Conservation (phyloP, 2,888 invertebrate genomes). For the Platycnemis pennipes region DNA sequence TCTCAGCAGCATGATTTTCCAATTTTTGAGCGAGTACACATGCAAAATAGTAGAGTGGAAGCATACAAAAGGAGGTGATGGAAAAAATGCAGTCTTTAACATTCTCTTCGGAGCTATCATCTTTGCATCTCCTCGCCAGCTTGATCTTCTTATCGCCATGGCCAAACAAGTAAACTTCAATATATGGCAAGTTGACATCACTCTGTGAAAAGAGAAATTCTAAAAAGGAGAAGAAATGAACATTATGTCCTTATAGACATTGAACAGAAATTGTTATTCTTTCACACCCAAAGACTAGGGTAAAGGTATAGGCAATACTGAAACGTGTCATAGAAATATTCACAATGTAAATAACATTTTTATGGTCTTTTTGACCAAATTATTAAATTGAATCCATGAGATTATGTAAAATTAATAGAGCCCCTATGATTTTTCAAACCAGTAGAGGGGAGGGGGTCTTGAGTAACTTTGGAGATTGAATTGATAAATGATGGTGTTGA, state of each 20-base stretch:
- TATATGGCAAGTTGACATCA: background rate
- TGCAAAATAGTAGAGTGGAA: slow-evolving; percentile 45
- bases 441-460: too few species aligned
- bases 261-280: background rate
- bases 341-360: too few species aligned
- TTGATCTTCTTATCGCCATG: background rate
- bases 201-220: slow-evolving; percentile 4
- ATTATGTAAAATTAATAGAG: too few species aligned
- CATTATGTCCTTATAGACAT: background rate
- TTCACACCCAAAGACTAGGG: background rate
- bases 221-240: slow-evolving; percentile 16
- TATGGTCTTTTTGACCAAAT: too few species aligned
- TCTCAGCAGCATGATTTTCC: background rate
- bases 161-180: slow-evolving; percentile 19
- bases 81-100: background rate
- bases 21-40: slow-evolving; percentile 37
- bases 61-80: background rate
- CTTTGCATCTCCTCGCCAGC: background rate
- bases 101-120: background rate
- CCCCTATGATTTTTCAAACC: too few species aligned
- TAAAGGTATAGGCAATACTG: background rate
- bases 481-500: too few species aligned
- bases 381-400: too few species aligned
- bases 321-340: background rate
- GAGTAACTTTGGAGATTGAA: too few species aligned